Percentiles rank a stretch among this genome's conserved stretches.
Evolutionary conservation across 2,888 invertebrate species (phyloP).

Genomic region (Rhingia rostrata): DNA sequence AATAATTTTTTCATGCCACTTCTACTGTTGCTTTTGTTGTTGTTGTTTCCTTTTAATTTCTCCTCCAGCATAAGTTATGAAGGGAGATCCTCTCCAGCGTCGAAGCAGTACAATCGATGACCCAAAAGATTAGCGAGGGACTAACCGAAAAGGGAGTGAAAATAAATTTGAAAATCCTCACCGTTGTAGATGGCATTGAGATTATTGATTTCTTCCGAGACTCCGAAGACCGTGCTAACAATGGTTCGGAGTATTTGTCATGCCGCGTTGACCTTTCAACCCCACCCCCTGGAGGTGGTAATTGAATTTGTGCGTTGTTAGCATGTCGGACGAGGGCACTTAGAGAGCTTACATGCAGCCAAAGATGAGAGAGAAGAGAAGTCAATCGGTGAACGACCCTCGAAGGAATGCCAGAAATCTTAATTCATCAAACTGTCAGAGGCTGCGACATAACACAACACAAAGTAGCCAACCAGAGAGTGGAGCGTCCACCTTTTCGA

Average conservation of each 20-base stretch:
- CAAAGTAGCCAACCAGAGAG: slow-evolving; percentile 48
- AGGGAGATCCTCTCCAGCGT: slow-evolving; percentile 35
- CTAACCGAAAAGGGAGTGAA: slow-evolving; percentile 64
- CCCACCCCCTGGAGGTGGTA: slow-evolving; percentile 55
- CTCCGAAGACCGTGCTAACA: slow-evolving; percentile 40
- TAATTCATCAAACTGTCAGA: slow-evolving; percentile 73
- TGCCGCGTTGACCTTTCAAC: slow-evolving; percentile 46
- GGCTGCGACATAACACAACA: slow-evolving; percentile 60
- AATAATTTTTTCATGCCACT: slow-evolving; percentile 51
- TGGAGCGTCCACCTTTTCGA: slow-evolving; percentile 34
- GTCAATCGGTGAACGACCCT: slow-evolving; percentile 53
- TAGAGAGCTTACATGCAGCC: slow-evolving; percentile 8
- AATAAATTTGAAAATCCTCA: slow-evolving; percentile 67
- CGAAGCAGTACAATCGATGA: slow-evolving; percentile 61
- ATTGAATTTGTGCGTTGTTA: slow-evolving; percentile 64
- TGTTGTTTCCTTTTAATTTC: slow-evolving; percentile 63
- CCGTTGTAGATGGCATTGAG: slow-evolving; percentile 49
- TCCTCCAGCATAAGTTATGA: slow-evolving; percentile 62
- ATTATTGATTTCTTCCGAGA: slow-evolving; percentile 60
- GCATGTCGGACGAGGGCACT: slow-evolving; percentile 19
- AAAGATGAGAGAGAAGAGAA: neutral
- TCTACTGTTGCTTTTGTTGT: neutral
- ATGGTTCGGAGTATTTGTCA: slow-evolving; percentile 46
- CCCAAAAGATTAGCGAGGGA: slow-evolving; percentile 69
- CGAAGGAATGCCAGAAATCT: slow-evolving; percentile 61